Evolutionary conservation across 2,888 invertebrate species (phyloP), one percentile per base, ranked within the genome.

Genomic region (Lapara coniferarum): DNA sequence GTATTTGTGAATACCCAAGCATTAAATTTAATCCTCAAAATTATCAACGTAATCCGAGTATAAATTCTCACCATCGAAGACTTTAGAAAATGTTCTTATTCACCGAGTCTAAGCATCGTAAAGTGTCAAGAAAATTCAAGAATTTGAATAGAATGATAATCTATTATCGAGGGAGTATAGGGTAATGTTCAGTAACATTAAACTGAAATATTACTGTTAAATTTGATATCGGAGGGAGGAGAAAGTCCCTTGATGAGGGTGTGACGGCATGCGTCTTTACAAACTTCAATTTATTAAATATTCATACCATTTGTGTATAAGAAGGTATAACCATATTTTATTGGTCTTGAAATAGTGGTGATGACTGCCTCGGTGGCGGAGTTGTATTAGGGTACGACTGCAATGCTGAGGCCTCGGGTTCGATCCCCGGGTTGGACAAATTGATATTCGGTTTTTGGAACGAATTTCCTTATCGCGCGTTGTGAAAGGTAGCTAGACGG

Each of bases 221-320:
- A 63, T 63, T 63, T 63, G 63, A 52, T 70, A 70, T 69, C 70
- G 16, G 56, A 49, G 72, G 72, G 72, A 69, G 70, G 70, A 58
- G 58, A 10, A 53, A 10, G 16, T 69, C 74, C 58, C 72, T 69
- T 72, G 72, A 56, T 66, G 25, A 72, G 70, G 68, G 70, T 70
- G 66, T 52, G 66, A 66, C 66, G 52, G 51, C 37, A 66, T 52
- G 66, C 66, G 66, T 66, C 25, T 66, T 66, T 66, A 66, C 37
- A 53, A 66, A 66, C 66, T 66, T 52, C n/a, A 66, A 66, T 66
- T 66, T 66, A 66, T 53, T 66, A 63, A 63, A 63, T 49, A 63
- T 63, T 63, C 63, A 63, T 19, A 46, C 63, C 10, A 49, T 16
- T 19, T 49, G 16, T 49, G 63, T 63, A 19, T 46, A 63, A 19